Evolutionary conservation across 30 jellyfish, hydroid and myxozoan genomes (phyloP), one percentile per base, ranked within the genome.

Genomic region (Aurelia aurita complex sp. Pacific): DNA sequence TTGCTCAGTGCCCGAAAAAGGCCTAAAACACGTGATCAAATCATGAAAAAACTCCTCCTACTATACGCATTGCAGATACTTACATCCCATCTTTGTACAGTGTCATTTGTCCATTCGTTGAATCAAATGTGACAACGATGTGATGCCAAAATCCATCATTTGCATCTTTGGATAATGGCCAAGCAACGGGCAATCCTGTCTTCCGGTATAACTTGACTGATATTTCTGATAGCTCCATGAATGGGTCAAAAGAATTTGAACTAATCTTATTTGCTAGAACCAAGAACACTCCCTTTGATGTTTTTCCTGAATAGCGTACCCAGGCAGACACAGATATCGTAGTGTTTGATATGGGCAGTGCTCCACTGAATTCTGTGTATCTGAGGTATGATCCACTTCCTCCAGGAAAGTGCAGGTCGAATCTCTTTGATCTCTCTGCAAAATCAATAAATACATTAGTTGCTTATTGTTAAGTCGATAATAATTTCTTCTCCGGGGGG

Each of bases 121-220:
- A 29, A 74, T 89, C 79, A 15, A 89, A 3, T 13, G 94, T 5
- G 19, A 89, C 85, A 2, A 74, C 88, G 13, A 89, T 69, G 53
- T 89, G 94, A 67, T 89, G 93, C 97, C 97, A 89, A 6, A 73
- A 61, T 36, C 97, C 97, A 46, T 89, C 94, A 36, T 81, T 82
- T 42, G 83, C 50, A 17, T 29, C 54, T 23, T 73, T 88, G 15
- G 53, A 34, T 38, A 79, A 80, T 19, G 91, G 88, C 17, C 60
- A 67, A 9, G 81, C 69, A 34, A 46, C 18, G 13, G 50, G 82
- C 12, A 40, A 29, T 32, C 81, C 90, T 72, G 73, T 13, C n/a
- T 69, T n/a, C 11, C 61, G 77, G 51, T 16, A 46, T 16, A 68
- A 18, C 67, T 73, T 62, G 55, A 71, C 81, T 60, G 64, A 74